Conservation (phyloP, 2,797 vertebrate genomes). For the Sardinella longiceps region DNA sequence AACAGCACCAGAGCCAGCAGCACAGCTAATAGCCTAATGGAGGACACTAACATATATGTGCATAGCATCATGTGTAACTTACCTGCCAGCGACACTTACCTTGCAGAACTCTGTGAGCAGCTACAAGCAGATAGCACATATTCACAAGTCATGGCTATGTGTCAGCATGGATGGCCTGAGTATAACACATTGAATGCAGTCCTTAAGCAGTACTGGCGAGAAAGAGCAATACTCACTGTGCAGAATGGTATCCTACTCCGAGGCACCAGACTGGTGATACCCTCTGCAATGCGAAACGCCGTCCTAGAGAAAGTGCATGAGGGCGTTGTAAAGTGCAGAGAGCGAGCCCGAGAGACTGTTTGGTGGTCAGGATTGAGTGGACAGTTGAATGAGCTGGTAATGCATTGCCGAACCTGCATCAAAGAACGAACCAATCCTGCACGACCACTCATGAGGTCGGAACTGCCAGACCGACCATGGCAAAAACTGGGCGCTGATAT, state of each 20-base stretch:
- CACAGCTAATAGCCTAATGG: neutral
- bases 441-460: neutral
- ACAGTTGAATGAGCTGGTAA: neutral
- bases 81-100: neutral
- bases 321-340: neutral
- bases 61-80: neutral
- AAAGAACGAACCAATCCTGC: neutral
- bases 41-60: slow-evolving; percentile 34
- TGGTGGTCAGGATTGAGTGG: neutral
- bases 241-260: too few relatives aligned
- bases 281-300: too few relatives aligned
- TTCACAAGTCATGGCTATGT: neutral
- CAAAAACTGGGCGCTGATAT: slow-evolving; percentile 24
- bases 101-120: neutral
- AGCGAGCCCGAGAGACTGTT: neutral
- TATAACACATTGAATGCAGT: neutral
- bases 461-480: neutral
- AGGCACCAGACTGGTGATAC: too few relatives aligned
- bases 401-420: slow-evolving; percentile 6
- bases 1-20: neutral
- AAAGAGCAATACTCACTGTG: slow-evolving; percentile 13
- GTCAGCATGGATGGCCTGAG: slow-evolving; percentile 20
- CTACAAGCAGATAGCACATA: neutral
- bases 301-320: too few relatives aligned
- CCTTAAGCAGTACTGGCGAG: slow-evolving; percentile 21